phyloP scores from a whole-genome alignment of 1,140 invertebrate species.

The Hyles vespertilio region DNA sequence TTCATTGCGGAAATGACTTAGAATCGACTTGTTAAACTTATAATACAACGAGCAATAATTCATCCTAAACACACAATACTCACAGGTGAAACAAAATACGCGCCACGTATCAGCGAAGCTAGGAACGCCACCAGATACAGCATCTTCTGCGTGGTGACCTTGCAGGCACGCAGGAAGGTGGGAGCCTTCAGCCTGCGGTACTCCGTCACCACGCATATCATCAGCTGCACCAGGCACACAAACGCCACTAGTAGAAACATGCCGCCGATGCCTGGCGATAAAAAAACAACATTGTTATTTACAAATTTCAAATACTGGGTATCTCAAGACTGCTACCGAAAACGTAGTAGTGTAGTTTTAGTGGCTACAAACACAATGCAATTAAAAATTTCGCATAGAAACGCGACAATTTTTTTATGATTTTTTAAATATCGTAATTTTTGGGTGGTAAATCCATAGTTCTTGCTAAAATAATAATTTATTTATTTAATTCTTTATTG shows the following conservation, averaged over 20 bases:
- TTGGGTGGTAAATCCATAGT: no score
- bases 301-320: no score
- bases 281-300: neutral
- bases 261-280: slow-evolving; percentile 81
- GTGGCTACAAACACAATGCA: no score
- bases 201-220: slow-evolving; percentile 89
- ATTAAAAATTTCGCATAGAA: no score
- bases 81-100: slow-evolving; percentile 93
- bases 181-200: slow-evolving; percentile 89
- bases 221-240: slow-evolving; percentile 91
- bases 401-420: no score
- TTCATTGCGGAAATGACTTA: no score
- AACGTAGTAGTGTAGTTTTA: no score
- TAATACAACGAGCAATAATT: neutral
- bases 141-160: slow-evolving; percentile 93
- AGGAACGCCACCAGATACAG: slow-evolving; percentile 93
- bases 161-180: slow-evolving; percentile 86
- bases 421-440: no score
- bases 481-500: no score
- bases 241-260: slow-evolving; percentile 90
- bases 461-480: no score
- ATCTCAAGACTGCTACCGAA: no score
- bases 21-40: neutral
- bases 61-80: slow-evolving; percentile 52
- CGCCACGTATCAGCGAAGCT: slow-evolving; percentile 88